Evolutionary conservation across 2,888 invertebrate genomes (phyloP).

Genomic region (Drosophila suboccidentalis): DNA sequence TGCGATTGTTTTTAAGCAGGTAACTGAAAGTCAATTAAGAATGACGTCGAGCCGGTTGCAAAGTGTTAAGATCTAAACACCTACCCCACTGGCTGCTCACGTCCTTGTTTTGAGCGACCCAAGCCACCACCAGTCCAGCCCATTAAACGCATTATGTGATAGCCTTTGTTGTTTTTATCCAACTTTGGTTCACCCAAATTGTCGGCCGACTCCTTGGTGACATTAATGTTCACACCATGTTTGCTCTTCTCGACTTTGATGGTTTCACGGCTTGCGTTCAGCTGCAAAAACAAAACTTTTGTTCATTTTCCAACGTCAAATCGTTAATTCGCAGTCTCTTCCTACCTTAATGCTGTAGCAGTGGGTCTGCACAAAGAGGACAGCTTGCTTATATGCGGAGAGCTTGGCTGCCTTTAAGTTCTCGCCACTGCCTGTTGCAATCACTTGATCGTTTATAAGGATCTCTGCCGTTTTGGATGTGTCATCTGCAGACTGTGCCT

Average conservation of each 20-base stretch:
- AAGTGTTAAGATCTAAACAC: not conserved
- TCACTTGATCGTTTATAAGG: conserved; percentile 86
- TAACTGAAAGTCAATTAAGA: conserved; percentile 62
- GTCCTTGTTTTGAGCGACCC: conserved; percentile 88
- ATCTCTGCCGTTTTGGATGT: conserved; percentile 83
- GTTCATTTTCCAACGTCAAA: not conserved
- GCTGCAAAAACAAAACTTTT: conserved; percentile 45
- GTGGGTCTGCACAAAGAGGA: conserved; percentile 83
- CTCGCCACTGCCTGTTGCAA: conserved; percentile 83
- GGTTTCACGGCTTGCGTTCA: conserved; percentile 77
- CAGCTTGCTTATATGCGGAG: conserved; percentile 74
- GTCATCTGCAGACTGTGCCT: conserved; percentile 42
- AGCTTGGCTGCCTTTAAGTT: conserved; percentile 76
- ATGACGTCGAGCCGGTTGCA: not conserved
- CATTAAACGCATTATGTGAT: conserved; percentile 89
- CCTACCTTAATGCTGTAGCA: conserved; percentile 87
- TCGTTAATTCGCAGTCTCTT: not conserved
- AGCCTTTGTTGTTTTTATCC: conserved; percentile 83
- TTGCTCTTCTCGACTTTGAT: conserved; percentile 82
- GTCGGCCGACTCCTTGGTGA: conserved; percentile 69
- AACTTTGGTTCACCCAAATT: conserved; percentile 71
- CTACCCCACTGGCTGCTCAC: conserved; percentile 87
- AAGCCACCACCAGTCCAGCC: conserved; percentile 91
- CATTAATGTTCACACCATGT: conserved; percentile 75
- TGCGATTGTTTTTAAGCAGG: conserved; percentile 83